Conservation (phyloP, 2,113 vertebrate species). For the Apteryx mantelli region DNA sequence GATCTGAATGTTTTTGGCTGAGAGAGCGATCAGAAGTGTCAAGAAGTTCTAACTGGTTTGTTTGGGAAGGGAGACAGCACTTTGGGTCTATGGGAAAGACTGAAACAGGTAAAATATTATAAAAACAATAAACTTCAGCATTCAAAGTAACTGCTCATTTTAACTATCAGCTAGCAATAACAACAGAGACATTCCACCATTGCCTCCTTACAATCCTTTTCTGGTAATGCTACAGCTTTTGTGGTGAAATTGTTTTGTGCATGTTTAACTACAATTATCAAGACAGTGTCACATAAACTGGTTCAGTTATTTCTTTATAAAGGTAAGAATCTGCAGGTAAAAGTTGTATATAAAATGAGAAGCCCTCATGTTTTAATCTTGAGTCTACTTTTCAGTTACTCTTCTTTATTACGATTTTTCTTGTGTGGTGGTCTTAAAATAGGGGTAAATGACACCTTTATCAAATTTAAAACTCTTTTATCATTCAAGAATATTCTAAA, state of each 20-base stretch:
- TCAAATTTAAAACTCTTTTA: not conserved
- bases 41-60: not conserved
- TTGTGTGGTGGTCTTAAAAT: not conserved
- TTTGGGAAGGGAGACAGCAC: not conserved
- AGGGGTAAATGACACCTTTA: not conserved
- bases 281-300: not conserved
- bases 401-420: not conserved
- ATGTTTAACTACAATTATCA: not conserved
- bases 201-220: not conserved
- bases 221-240: not conserved
- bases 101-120: not conserved
- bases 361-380: not conserved
- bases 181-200: not conserved
- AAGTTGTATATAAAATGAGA: not conserved
- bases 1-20: not conserved
- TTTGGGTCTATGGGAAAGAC: not conserved
- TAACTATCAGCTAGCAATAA: not conserved
- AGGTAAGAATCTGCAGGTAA: not conserved
- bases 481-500: not conserved
- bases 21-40: not conserved
- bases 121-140: not conserved
- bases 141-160: not conserved
- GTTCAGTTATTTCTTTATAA: not conserved
- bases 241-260: not conserved
- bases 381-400: not conserved